These are phyloP conservation scores for Uria lomvia DNA, from an alignment of 2,113 vertebrate genomes.

Conservation along the genomic window DNA sequence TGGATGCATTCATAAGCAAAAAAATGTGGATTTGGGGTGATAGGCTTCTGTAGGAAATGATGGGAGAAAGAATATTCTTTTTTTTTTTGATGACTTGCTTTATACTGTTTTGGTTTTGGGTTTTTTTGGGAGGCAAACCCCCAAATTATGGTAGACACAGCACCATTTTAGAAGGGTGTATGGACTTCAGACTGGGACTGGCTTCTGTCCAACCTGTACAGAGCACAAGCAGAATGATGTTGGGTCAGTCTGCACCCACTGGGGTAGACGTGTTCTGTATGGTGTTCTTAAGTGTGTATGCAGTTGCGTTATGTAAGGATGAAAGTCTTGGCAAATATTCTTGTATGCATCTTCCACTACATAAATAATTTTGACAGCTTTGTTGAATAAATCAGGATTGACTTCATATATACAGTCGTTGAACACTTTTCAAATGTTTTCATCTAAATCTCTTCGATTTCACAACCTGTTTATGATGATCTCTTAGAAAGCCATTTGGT, in stretches of 20 bases:
- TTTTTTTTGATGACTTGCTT: background rate
- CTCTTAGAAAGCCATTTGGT: background rate
- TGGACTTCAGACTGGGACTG: background rate
- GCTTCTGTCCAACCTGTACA: background rate
- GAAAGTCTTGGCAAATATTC: slow-evolving; percentile 10
- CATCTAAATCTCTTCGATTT: background rate
- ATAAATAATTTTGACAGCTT: slow-evolving; percentile 14
- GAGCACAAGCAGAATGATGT: background rate
- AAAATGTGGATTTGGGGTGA: background rate
- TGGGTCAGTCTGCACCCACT: background rate
- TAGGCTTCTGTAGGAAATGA: background rate
- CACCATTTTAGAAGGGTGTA: background rate
- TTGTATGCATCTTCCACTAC: background rate
- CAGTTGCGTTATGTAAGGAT: background rate
- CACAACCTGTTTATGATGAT: background rate
- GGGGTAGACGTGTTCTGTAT: background rate
- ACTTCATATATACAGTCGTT: background rate
- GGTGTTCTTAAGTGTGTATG: background rate
- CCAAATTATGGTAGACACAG: background rate
- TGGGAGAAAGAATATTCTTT: background rate
- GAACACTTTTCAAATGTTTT: slow-evolving; percentile 32
- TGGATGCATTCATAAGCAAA: background rate
- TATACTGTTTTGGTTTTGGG: background rate
- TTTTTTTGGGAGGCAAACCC: background rate
- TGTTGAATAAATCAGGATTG: slow-evolving; percentile 19